Percentiles rank a stretch among this genome's conserved stretches.
These are phyloP conservation scores for Macrotrachela quadricornifera DNA, from an alignment of 1,140 invertebrate genomes.

Conservation along the genomic window DNA sequence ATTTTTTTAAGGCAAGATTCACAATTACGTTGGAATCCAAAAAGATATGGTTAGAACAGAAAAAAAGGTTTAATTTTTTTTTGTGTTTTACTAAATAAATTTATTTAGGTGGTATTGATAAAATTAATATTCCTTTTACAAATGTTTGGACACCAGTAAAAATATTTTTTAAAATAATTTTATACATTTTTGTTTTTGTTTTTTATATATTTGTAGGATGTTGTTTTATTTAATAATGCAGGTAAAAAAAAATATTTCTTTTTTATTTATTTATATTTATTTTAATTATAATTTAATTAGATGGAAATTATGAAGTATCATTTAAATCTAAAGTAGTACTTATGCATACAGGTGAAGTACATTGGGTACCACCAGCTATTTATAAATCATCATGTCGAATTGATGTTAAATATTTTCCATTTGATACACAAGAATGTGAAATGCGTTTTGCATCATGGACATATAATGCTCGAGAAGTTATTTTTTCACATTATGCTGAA, in stretches of 20 bases:
- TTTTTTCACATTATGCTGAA: slow-evolving; percentile 56
- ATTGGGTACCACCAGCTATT: slow-evolving; percentile 95
- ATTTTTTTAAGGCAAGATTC: slow-evolving; percentile 2
- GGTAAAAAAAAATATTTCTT: slow-evolving; percentile 39
- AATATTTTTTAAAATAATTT: too few species aligned
- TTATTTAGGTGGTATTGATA: too few species aligned
- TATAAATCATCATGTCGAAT: slow-evolving; percentile 97
- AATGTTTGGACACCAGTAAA: slow-evolving; percentile 90
- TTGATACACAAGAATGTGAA: slow-evolving; percentile 56
- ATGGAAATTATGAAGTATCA: slow-evolving; percentile 35
- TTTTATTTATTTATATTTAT: not conserved
- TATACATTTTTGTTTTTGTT: too few species aligned
- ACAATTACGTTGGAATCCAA: slow-evolving; percentile 1
- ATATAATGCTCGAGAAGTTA: slow-evolving; percentile 48
- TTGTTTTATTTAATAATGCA: slow-evolving; percentile 70
- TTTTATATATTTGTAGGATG: slow-evolving; percentile 98
- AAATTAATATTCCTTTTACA: slow-evolving; percentile 46
- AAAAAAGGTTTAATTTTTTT: too few species aligned
- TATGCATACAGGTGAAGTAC: slow-evolving; percentile 66
- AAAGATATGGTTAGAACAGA: slow-evolving; percentile 72
- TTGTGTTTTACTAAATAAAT: too few species aligned
- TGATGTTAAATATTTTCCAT: slow-evolving; percentile 95
- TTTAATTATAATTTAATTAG: slow-evolving; percentile 11
- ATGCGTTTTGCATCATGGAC: slow-evolving; percentile 7
- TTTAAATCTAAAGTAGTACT: slow-evolving; percentile 93